Conservation (phyloP, 2,797 vertebrate species). For the Neopelma chrysocephalum region DNA sequence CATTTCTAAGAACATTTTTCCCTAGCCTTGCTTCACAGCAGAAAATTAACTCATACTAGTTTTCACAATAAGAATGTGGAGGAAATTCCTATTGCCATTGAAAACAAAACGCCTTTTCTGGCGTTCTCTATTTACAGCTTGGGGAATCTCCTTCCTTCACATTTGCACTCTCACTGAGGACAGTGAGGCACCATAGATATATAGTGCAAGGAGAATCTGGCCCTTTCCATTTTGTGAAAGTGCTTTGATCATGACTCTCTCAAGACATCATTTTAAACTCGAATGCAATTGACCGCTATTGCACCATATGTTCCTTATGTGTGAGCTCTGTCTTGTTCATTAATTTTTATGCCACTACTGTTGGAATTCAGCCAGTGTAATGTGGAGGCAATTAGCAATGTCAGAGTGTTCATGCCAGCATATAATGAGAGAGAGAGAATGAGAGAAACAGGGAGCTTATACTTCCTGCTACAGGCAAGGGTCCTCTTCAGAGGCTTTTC, state of each 20-base stretch:
- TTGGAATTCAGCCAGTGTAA: constrained; percentile 65
- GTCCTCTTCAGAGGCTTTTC: constrained; percentile 20
- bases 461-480: constrained; percentile 54
- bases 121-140: background rate
- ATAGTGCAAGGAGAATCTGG: constrained; percentile 10
- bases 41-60: background rate
- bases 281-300: constrained; percentile 50
- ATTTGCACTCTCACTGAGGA: background rate
- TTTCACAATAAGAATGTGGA: background rate
- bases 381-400: constrained; percentile 69
- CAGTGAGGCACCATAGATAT: constrained; percentile 11
- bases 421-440: constrained; percentile 37
- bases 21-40: background rate
- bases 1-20: background rate
- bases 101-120: background rate
- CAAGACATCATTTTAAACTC: constrained; percentile 62
- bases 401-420: constrained; percentile 52
- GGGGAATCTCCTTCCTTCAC: background rate
- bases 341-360: constrained; percentile 69
- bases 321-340: constrained; percentile 63
- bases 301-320: constrained; percentile 64
- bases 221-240: constrained; percentile 41
- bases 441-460: background rate
- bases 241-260: constrained; percentile 54
- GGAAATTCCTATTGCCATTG: background rate